Evolutionary conservation across 2,888 invertebrate species (phyloP), one percentile per base, ranked within the genome.

Genomic region (Chelonus formosanus): DNA sequence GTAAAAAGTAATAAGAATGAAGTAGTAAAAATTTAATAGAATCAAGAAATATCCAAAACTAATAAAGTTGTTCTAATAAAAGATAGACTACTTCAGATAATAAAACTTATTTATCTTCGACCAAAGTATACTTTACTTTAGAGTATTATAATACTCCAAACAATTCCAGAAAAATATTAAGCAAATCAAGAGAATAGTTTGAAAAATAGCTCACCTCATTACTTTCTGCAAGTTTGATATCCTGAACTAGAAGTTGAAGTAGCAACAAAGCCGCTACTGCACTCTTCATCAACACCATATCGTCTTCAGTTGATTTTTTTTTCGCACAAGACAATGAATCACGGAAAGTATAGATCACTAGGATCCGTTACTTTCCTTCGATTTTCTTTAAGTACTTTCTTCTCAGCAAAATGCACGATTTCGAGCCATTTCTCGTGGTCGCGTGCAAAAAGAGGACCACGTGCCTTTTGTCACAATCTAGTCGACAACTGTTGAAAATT

Each of bases 201-300:
- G 20, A 20, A 40, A 5, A 0, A 6, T 64, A 65, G 73, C 78
- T 78, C 68, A 78, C 79, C 77, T 76, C 73, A 47, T 66, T 63
- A 45, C 73, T 74, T 62, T 66, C 63, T 52, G 65, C 70, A 35
- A 67, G 68, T 57, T 67, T 67, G 63, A 65, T 57, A 65, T 61
- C 67, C 53, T 67, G 63, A 34, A 70, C 55, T 62, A 72, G 60
- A 53, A 78, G 20, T 59, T 66, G 71, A 69, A 75, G 63, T 69
- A 76, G 68, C 63, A 66, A 54, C 34, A 66, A 20, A 53, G 62
- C 66, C 62, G 55, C 66, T 36, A 61, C 50, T 50, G 74, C 73
- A 74, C 73, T 76, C 74, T 66, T 75, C 67, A 74, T 63, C 66
- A 75, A 72, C 68, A 72, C 72, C 73, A 70, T 69, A 59, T 70